Percentiles rank a stretch among this genome's conserved stretches.
These are phyloP conservation scores for Rhingia campestris DNA, from an alignment of 2,888 invertebrate species.

Conservation along the genomic window DNA sequence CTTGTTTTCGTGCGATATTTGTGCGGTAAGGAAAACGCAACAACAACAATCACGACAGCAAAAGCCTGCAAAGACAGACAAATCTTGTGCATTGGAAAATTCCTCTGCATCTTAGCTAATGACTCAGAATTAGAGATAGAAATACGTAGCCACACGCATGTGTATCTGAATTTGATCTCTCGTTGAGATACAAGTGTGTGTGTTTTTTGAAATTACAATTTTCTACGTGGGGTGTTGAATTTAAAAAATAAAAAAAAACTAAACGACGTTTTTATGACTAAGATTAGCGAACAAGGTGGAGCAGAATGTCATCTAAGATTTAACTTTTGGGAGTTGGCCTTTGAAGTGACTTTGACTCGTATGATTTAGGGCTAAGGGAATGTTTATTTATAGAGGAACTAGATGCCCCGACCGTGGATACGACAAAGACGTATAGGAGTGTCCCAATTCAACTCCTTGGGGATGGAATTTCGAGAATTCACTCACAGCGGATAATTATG, in stretches of 20 bases:
- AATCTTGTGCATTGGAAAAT: conserved; percentile 36
- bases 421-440: too few species aligned
- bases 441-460: too few species aligned
- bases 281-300: conserved; percentile 15
- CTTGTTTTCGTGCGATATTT: conserved; percentile 28
- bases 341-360: too few species aligned
- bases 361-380: too few species aligned
- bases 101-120: conserved; percentile 25
- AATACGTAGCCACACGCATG: conserved; percentile 6
- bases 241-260: not conserved
- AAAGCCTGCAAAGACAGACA: conserved; percentile 1
- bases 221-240: not conserved
- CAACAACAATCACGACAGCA: not conserved
- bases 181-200: not conserved
- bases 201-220: not conserved
- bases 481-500: too few species aligned
- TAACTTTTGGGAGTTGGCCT: too few species aligned
- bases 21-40: not conserved
- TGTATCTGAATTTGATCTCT: not conserved
- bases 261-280: conserved; percentile 9
- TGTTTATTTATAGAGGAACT: too few species aligned
- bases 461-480: too few species aligned
- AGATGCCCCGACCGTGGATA: too few species aligned
- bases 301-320: not conserved
- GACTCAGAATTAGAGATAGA: conserved; percentile 41